Evolutionary conservation across 2,113 vertebrate genomes (phyloP).

Genomic region (Equus przewalskii): DNA sequence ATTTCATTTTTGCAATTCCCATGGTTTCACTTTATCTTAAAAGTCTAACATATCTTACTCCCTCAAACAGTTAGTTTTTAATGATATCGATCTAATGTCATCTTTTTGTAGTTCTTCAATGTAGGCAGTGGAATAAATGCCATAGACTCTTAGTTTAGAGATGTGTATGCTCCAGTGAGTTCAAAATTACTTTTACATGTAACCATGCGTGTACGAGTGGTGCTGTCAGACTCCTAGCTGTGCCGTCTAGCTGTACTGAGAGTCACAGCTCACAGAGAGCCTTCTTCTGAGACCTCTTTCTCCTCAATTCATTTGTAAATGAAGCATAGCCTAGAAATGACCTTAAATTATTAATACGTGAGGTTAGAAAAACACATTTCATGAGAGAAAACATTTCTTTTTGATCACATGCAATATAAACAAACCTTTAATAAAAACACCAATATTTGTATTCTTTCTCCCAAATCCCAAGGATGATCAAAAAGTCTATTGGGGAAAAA

Average conservation of each 20-base stretch:
- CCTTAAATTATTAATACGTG: constrained; percentile 62
- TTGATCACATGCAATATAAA: not conserved
- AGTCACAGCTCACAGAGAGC: constrained; percentile 68
- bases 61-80: not conserved
- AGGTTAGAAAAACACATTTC: constrained; percentile 52
- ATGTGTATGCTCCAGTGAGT: not conserved
- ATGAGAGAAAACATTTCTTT: constrained; percentile 53
- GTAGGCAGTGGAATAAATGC: not conserved
- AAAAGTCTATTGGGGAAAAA: not conserved
- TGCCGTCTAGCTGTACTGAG: constrained; percentile 60
- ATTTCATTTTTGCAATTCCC: not conserved
- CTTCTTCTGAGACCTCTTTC: constrained; percentile 68
- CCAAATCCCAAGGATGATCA: not conserved
- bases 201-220: constrained; percentile 50
- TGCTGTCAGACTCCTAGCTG: not conserved
- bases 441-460: not conserved
- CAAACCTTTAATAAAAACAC: not conserved
- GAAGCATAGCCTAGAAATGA: constrained; percentile 41
- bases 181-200: constrained; percentile 15
- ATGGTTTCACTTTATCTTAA: not conserved
- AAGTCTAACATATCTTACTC: not conserved
- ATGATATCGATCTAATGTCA: not conserved
- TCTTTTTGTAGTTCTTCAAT: not conserved
- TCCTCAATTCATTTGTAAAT: constrained; percentile 83
- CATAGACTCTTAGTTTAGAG: constrained; percentile 23